Percentiles rank a stretch among this genome's conserved stretches.
Conservation (phyloP, 2,113 vertebrate species). For the Ammodytes marinus region DNA sequence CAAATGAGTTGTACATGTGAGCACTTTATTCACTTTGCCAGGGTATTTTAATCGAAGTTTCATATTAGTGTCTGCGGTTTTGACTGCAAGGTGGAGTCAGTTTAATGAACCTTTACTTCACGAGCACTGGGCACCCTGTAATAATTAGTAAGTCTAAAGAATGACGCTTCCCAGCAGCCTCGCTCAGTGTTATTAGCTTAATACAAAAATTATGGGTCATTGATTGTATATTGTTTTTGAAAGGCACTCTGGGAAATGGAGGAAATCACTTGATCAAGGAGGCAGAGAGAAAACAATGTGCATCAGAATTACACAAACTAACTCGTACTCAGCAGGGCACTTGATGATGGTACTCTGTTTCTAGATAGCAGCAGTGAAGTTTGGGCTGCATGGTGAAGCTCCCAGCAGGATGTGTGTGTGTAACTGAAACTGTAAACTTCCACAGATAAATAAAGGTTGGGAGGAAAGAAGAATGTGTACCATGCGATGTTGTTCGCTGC, state of each 20-base stretch:
- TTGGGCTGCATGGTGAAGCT: conserved; percentile 4
- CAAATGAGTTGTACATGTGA: neutral
- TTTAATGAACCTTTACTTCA: conserved; percentile 31
- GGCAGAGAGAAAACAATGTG: neutral
- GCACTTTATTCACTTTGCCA: conserved; percentile 6
- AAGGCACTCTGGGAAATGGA: conserved; percentile 38
- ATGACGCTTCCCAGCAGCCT: conserved; percentile 2
- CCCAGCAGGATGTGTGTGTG: conserved; percentile 44
- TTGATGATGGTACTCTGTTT: neutral
- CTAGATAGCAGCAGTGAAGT: neutral
- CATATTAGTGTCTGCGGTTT: conserved; percentile 15
- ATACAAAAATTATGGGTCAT: neutral
- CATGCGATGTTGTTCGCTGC: conserved; percentile 7
- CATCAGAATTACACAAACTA: conserved; percentile 6
- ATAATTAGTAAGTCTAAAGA: neutral
- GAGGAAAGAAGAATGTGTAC: neutral
- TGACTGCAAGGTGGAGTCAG: neutral
- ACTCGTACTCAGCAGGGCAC: conserved; percentile 6
- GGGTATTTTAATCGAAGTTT: conserved; percentile 16
- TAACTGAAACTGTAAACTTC: conserved; percentile 17
- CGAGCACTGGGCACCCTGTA: neutral
- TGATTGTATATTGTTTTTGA: conserved; percentile 37
- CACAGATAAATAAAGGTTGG: conserved; percentile 21
- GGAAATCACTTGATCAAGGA: neutral
- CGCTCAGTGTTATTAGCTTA: neutral